Evolutionary conservation across 2,888 invertebrate species (phyloP).

Genomic region (Drosophila kambysellisi): DNA sequence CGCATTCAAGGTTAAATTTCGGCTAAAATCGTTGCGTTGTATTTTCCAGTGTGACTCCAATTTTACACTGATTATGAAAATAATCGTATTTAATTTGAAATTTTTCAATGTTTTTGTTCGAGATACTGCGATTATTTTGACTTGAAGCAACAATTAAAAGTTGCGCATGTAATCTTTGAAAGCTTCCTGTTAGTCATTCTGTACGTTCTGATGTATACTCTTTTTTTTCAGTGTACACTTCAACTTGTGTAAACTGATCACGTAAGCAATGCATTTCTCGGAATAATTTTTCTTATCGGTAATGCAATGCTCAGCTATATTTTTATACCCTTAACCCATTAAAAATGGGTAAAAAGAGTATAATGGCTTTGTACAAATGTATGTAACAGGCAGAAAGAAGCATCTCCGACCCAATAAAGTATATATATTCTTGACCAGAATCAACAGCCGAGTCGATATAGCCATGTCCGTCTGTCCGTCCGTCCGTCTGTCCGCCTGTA

Average conservation of each 20-base stretch:
- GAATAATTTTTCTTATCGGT: slow-evolving; percentile 28
- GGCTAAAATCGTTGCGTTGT: background rate
- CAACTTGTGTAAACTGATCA: background rate
- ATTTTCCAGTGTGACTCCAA: background rate
- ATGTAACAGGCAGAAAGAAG: too few species aligned
- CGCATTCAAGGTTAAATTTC: background rate
- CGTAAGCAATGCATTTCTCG: background rate
- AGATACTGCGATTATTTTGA: background rate
- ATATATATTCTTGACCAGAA: too few species aligned
- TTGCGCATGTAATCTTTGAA: background rate
- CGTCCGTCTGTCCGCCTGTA: too few species aligned
- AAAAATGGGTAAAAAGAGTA: too few species aligned
- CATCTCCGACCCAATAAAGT: too few species aligned
- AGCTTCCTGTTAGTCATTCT: background rate
- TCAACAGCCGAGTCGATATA: too few species aligned
- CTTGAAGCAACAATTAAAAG: background rate
- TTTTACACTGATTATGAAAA: background rate
- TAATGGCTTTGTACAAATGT: too few species aligned
- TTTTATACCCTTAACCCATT: background rate
- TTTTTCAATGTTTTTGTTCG: background rate
- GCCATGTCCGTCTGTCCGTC: too few species aligned
- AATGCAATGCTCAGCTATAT: background rate
- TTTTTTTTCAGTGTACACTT: background rate
- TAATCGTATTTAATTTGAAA: background rate
- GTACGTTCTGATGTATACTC: background rate